A percentile compares a stretch with the other conserved stretches of the same genome.
Conservation (phyloP, 2,113 vertebrate species). For the Aspidoscelis tigris region DNA sequence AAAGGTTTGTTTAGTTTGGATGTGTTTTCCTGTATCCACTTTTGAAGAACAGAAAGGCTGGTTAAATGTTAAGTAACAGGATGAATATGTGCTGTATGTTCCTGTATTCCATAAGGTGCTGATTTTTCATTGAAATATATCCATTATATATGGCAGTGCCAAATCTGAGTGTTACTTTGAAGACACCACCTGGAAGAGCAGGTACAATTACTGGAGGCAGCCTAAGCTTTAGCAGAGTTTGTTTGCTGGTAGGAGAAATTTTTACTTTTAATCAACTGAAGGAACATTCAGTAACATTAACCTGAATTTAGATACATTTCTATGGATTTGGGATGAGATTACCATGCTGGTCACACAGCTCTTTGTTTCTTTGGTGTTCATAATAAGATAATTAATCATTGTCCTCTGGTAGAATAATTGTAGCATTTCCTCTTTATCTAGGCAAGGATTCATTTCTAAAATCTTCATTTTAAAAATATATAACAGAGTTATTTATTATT, state of each 20-base stretch:
- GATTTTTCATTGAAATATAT: not conserved
- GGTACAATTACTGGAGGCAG: not conserved
- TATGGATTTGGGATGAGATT: slow-evolving; percentile 7
- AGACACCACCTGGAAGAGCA: not conserved
- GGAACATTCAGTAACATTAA: slow-evolving; percentile 2
- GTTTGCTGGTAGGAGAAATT: not conserved
- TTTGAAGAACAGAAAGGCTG: no score
- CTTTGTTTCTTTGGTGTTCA: slow-evolving; percentile 59
- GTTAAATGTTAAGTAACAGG: not conserved
- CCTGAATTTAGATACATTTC: not conserved
- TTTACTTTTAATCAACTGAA: not conserved
- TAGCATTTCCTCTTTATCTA: slow-evolving; percentile 60
- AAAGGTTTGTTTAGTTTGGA: no score
- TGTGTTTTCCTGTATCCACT: no score
- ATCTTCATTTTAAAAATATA: slow-evolving; percentile 25
- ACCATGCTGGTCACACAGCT: slow-evolving; percentile 39
- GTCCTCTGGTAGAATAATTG: slow-evolving; percentile 50
- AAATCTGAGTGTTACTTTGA: not conserved
- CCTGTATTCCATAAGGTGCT: not conserved
- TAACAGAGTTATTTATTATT: no score
- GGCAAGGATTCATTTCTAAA: slow-evolving; percentile 59
- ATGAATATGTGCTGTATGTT: not conserved
- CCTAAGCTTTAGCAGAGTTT: not conserved
- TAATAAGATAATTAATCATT: slow-evolving; percentile 54
- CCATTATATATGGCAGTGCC: not conserved